A percentile compares a stretch with the other conserved stretches of the same genome.
Evolutionary conservation across 2,113 vertebrate species (phyloP).

Genomic region (Erythrolamprus reginae): DNA sequence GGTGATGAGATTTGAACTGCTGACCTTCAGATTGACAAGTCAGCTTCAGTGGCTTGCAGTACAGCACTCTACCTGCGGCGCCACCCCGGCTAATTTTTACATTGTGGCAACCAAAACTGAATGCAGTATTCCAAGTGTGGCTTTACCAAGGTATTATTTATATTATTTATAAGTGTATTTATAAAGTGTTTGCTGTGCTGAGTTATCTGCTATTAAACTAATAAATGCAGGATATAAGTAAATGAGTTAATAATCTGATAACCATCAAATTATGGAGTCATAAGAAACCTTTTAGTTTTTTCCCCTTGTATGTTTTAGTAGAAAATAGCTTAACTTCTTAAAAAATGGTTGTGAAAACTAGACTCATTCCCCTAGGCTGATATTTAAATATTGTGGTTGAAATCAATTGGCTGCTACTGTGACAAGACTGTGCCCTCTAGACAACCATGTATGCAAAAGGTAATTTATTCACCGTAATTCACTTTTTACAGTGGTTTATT

Average conservation of each 20-base stretch:
- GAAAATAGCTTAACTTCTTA: constrained; percentile 1
- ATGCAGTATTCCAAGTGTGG: too few species aligned
- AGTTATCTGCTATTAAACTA: background rate
- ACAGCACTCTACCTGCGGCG: too few species aligned
- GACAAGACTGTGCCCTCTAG: constrained; percentile 25
- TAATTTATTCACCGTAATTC: constrained; percentile 46
- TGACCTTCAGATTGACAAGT: too few species aligned
- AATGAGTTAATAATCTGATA: constrained; percentile 27
- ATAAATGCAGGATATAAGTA: background rate
- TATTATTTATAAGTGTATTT: too few species aligned
- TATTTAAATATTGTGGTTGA: constrained; percentile 40
- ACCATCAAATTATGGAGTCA: background rate
- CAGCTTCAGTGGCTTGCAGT: too few species aligned
- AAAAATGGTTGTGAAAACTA: constrained; percentile 12
- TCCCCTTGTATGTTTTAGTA: background rate
- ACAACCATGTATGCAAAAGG: constrained; percentile 38
- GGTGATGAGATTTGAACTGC: too few species aligned
- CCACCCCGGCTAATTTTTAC: too few species aligned
- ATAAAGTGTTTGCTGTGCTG: background rate
- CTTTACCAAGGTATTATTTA: too few species aligned
- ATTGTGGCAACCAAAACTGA: too few species aligned
- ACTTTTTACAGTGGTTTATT: constrained; percentile 54
- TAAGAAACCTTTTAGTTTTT: background rate
- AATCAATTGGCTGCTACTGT: constrained; percentile 10
- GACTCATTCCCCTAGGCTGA: background rate